These are phyloP conservation scores for Gobio occitaniae DNA, from an alignment of 2,797 vertebrate genomes.

Conservation along the genomic window DNA sequence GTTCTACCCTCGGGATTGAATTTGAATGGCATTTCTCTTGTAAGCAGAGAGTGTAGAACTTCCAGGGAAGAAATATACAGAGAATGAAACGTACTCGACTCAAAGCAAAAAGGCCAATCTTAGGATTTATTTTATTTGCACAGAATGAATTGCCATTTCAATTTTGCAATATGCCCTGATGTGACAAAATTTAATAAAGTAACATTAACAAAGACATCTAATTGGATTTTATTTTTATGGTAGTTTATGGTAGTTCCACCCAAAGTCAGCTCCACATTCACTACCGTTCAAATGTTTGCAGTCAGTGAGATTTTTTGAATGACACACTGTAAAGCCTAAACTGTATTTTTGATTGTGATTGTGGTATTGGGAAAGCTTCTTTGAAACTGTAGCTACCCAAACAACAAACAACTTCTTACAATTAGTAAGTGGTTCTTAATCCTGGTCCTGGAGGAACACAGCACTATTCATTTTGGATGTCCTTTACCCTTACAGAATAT, in stretches of 20 bases:
- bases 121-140: constrained; percentile 8
- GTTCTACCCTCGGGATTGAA: constrained; percentile 38
- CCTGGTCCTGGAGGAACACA: not conserved
- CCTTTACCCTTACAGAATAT: not conserved
- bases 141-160: not conserved
- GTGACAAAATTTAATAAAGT: constrained; percentile 6
- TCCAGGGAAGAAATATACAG: not conserved
- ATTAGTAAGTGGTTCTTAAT: not conserved
- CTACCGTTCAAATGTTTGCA: too few relatives aligned
- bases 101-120: not conserved
- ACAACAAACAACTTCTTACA: not conserved
- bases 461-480: not conserved
- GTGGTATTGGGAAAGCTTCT: not conserved
- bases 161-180: not conserved
- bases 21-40: constrained; percentile 46
- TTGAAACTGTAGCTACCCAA: not conserved
- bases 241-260: not conserved
- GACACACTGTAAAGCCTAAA: not conserved
- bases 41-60: constrained; percentile 37
- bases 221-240: not conserved
- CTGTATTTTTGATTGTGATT: not conserved
- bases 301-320: too few relatives aligned
- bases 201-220: not conserved
- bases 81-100: not conserved
- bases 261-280: not conserved